These are phyloP conservation scores for Syritta pipiens DNA, from an alignment of 2,888 invertebrate species.

Conservation along the genomic window DNA sequence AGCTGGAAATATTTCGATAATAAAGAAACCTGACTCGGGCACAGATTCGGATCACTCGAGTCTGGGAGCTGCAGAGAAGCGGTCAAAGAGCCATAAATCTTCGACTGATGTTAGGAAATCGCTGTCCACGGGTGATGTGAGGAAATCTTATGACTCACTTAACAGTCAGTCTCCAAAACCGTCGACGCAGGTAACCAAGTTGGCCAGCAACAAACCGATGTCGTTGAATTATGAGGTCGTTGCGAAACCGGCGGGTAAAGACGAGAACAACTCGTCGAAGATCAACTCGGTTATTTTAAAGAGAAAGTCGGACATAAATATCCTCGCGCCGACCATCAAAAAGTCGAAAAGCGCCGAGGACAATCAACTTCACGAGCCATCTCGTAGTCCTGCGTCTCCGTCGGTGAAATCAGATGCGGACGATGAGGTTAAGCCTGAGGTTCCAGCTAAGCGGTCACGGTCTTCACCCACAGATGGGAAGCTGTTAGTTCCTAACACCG, in stretches of 20 bases:
- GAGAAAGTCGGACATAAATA: conserved; percentile 73
- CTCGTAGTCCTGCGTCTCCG: conserved; percentile 44
- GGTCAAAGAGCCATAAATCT: neutral
- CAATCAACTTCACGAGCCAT: neutral
- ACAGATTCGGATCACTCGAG: conserved; percentile 76
- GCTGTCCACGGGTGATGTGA: conserved; percentile 15
- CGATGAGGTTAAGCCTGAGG: conserved; percentile 13
- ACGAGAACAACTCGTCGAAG: conserved; percentile 73
- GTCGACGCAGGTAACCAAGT: neutral
- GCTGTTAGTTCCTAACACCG: no score
- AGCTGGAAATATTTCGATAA: conserved; percentile 78
- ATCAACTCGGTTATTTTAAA: conserved; percentile 77
- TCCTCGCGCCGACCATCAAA: conserved; percentile 69
- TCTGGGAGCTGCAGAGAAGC: conserved; percentile 67
- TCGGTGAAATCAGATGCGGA: conserved; percentile 41
- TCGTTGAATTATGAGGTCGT: conserved; percentile 76
- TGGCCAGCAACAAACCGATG: conserved; percentile 6
- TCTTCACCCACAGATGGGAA: conserved; percentile 12
- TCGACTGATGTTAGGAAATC: conserved; percentile 4
- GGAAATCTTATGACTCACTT: conserved; percentile 2
- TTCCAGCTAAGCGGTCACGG: conserved; percentile 12
- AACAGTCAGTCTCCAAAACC: neutral
- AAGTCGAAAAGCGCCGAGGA: conserved; percentile 70
- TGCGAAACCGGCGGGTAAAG: conserved; percentile 71
- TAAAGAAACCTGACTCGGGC: conserved; percentile 76